Conservation (phyloP, 2,113 vertebrate species). For the Cololabis saira region DNA sequence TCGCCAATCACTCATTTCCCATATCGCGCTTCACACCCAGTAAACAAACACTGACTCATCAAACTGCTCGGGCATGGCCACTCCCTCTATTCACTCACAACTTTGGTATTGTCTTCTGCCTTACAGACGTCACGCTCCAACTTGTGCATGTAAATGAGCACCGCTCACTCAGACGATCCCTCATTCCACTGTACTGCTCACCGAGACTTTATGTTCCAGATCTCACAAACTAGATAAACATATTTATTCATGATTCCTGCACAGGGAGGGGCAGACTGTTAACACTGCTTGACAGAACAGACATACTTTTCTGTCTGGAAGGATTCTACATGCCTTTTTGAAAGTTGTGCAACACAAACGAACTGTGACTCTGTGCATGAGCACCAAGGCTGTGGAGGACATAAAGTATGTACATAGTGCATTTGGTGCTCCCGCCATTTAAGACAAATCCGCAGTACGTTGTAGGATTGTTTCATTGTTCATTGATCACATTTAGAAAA, state of each 20-base stretch:
- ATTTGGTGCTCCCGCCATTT: no score
- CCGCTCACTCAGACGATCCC: constrained; percentile 24
- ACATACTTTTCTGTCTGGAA: constrained; percentile 60
- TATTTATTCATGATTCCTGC: constrained; percentile 68
- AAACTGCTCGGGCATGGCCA: constrained; percentile 23
- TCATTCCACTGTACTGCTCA: constrained; percentile 50
- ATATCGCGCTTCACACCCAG: constrained; percentile 48
- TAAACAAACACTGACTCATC: constrained; percentile 56
- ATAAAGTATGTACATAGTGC: neutral
- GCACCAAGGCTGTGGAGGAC: neutral
- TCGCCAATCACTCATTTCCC: constrained; percentile 30
- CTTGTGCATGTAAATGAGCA: constrained; percentile 48
- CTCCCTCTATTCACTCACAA: constrained; percentile 51
- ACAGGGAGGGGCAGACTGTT: constrained; percentile 46
- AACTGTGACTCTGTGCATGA: constrained; percentile 1
- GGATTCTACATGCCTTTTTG: constrained; percentile 34
- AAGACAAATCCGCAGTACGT: no score
- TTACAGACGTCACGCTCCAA: constrained; percentile 5
- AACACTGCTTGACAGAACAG: constrained; percentile 52
- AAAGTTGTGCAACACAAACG: constrained; percentile 39
- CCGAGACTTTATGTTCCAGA: constrained; percentile 44
- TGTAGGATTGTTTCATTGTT: no score
- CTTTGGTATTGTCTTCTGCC: constrained; percentile 24
- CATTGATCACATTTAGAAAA: no score
- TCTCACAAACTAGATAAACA: constrained; percentile 60